Evolutionary conservation across 2,888 invertebrate genomes (phyloP).

Genomic region (Drosophila putrida): DNA sequence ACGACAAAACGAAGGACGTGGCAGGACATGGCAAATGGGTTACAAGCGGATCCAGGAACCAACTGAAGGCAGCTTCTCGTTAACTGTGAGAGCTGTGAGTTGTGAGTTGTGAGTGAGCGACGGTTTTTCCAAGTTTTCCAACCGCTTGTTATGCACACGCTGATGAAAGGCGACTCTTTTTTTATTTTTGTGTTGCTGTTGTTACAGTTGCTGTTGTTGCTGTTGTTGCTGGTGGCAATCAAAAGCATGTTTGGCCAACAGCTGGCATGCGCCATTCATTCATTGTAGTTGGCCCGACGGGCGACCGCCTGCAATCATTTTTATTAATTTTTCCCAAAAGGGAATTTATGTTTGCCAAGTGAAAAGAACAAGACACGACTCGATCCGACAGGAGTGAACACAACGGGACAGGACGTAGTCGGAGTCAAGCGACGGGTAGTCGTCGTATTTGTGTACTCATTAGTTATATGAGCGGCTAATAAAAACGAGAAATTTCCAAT

Average conservation of each 20-base stretch:
- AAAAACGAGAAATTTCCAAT: constrained; percentile 38
- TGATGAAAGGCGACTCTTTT: constrained; percentile 65
- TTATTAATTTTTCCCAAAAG: constrained; percentile 77
- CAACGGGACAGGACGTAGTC: constrained; percentile 1
- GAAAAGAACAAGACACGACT: constrained; percentile 21
- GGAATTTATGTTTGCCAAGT: constrained; percentile 68
- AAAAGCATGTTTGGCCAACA: constrained; percentile 78
- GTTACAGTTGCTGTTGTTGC: constrained; percentile 4
- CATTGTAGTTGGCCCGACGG: constrained; percentile 58
- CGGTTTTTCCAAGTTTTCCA: constrained; percentile 54
- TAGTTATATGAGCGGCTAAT: constrained; percentile 62
- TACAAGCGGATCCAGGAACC: constrained; percentile 37
- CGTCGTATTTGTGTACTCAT: constrained; percentile 37
- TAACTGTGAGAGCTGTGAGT: constrained; percentile 24
- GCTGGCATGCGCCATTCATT: constrained; percentile 80
- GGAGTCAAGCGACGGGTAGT: constrained; percentile 3
- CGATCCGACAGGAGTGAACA: constrained; percentile 9
- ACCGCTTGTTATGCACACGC: constrained; percentile 73
- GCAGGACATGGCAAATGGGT: constrained; percentile 64
- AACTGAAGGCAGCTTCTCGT: constrained; percentile 38
- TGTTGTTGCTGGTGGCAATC: constrained; percentile 68
- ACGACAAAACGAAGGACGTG: constrained; percentile 49
- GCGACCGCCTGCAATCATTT: constrained; percentile 73
- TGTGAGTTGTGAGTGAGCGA: constrained; percentile 50
- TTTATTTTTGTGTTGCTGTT: constrained; percentile 17